Evolutionary conservation across 2,797 vertebrate genomes (phyloP).

Genomic region (Lutjanus campechanus): DNA sequence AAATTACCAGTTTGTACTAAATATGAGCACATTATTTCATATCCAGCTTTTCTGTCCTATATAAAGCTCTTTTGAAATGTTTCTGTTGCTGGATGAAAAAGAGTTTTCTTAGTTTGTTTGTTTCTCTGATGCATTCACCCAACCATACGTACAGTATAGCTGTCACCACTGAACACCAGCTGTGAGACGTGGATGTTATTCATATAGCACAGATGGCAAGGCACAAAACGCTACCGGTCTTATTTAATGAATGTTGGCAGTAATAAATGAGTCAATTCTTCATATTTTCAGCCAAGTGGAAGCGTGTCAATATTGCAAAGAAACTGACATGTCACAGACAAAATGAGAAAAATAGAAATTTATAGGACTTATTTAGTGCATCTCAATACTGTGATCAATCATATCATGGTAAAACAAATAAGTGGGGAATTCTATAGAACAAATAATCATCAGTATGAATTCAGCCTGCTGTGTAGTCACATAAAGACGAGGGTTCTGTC

Average conservation of each 20-base stretch:
- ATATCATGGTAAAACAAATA: neutral
- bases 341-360: neutral
- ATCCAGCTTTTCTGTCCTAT: neutral
- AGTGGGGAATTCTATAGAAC: neutral
- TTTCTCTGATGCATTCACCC: constrained; percentile 38
- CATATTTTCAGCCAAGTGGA: constrained; percentile 50
- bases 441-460: neutral
- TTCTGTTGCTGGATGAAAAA: constrained; percentile 5
- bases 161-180: constrained; percentile 52
- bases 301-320: constrained; percentile 34
- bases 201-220: constrained; percentile 66
- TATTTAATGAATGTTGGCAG: constrained; percentile 68
- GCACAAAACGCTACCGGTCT: constrained; percentile 35
- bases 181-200: constrained; percentile 65
- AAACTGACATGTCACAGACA: constrained; percentile 2
- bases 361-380: neutral
- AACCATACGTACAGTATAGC: constrained; percentile 43
- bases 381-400: neutral
- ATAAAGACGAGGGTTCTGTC: constrained; percentile 15
- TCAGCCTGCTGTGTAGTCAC: neutral
- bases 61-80: neutral
- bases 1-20: neutral
- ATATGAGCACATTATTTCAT: neutral
- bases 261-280: constrained; percentile 58
- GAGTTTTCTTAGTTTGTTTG: constrained; percentile 39